phyloP scores from a whole-genome alignment of 53 echinoderm and acorn worm genomes.

The Paelopatides confundens region DNA sequence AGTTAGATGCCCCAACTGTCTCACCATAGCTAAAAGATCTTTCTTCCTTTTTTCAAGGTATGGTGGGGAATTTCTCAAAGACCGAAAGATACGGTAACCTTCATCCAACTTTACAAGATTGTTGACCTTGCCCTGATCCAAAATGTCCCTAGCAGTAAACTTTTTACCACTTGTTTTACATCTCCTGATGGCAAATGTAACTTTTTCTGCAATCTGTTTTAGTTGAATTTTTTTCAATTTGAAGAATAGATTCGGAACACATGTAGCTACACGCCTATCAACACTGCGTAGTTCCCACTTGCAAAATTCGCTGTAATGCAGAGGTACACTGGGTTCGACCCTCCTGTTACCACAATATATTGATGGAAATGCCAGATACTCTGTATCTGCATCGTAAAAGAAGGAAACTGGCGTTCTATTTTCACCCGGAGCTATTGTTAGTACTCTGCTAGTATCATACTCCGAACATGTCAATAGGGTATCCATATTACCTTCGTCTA shows the following conservation, averaged over 20 bases:
- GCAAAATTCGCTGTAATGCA: conserved; percentile 20
- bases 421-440: conserved; percentile 39
- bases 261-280: conserved; percentile 46
- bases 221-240: conserved; percentile 51
- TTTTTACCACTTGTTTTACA: conserved; percentile 50
- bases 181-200: conserved; percentile 4
- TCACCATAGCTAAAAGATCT: no score
- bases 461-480: conserved; percentile 16
- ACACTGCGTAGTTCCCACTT: conserved; percentile 36
- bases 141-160: conserved; percentile 30
- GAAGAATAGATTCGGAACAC: conserved; percentile 52
- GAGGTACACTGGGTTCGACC: neutral
- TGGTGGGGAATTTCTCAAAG: no score
- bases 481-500: conserved; percentile 27
- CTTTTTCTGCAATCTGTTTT: conserved; percentile 37
- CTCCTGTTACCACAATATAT: conserved; percentile 32
- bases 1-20: no score
- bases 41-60: no score
- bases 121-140: neutral
- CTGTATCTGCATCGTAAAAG: conserved; percentile 44
- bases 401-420: conserved; percentile 37
- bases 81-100: no score
- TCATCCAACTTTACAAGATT: no score
- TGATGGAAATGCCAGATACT: conserved; percentile 50
- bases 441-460: neutral